Conservation (phyloP, 2,888 invertebrate species). For the Cephus runcator region DNA sequence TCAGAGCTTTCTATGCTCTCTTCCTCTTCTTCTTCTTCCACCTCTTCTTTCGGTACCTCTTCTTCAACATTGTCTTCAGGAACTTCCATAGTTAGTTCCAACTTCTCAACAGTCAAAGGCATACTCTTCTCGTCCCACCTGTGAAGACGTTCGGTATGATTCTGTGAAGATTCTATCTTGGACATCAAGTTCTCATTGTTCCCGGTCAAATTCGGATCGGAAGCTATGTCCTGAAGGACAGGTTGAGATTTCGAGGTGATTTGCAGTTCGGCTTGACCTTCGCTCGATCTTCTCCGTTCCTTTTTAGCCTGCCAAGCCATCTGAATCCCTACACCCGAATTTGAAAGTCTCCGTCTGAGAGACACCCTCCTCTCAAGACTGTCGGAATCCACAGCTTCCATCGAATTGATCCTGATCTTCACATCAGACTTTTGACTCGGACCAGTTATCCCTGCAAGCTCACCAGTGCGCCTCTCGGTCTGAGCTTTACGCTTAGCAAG, state of each 20-base stretch:
- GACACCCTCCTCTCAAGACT: constrained; percentile 66
- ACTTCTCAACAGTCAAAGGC: constrained; percentile 23
- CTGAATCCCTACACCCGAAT: constrained; percentile 62
- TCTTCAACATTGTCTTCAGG: constrained; percentile 5
- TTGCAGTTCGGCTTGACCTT: constrained; percentile 47
- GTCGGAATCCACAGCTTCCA: constrained; percentile 66
- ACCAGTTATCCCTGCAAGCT: constrained; percentile 39
- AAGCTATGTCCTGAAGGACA: constrained; percentile 33
- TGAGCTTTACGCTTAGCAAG: constrained; percentile 39
- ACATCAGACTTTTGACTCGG: constrained; percentile 35
- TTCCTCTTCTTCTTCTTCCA: background rate
- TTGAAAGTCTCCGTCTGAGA: constrained; percentile 67
- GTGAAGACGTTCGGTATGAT: constrained; percentile 22
- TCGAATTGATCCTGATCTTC: constrained; percentile 68
- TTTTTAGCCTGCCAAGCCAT: constrained; percentile 45
- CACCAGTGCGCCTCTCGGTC: constrained; percentile 52
- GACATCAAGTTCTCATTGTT: constrained; percentile 25
- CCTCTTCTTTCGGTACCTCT: constrained; percentile 17
- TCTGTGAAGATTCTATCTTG: constrained; percentile 21
- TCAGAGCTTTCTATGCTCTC: constrained; percentile 46
- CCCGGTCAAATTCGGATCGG: constrained; percentile 55
- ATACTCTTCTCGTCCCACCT: constrained; percentile 38
- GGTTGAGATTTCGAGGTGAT: constrained; percentile 30
- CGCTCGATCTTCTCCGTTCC: constrained; percentile 54
- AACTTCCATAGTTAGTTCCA: constrained; percentile 7